phyloP scores from a whole-genome alignment of 2,888 invertebrate species.

The Drosophila mayaguana region DNA sequence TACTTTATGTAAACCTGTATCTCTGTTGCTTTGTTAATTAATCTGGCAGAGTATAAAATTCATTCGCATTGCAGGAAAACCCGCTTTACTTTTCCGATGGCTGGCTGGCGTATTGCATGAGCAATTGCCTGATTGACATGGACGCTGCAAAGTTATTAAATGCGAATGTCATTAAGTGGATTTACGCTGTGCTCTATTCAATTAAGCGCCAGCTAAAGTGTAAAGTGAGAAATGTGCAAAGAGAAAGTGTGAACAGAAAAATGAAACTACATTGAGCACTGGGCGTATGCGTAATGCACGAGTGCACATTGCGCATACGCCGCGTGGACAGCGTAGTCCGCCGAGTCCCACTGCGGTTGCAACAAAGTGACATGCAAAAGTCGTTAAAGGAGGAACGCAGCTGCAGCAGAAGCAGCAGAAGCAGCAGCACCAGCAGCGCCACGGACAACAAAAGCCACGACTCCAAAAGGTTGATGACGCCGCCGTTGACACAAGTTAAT shows the following conservation, averaged over 20 bases:
- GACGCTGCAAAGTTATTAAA: constrained; percentile 39
- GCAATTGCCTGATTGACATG: constrained; percentile 39
- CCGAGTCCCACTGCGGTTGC: constrained; percentile 42
- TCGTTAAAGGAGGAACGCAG: constrained; percentile 49
- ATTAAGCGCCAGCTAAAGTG: constrained; percentile 36
- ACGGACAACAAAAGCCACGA: constrained; percentile 55
- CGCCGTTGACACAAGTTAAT: constrained; percentile 64
- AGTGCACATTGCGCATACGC: constrained; percentile 60
- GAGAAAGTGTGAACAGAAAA: background rate
- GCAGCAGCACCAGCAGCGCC: constrained; percentile 28
- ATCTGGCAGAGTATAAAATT: background rate
- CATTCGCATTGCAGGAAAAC: background rate
- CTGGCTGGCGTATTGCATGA: constrained; percentile 30
- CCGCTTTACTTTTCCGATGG: background rate
- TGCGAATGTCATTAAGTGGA: constrained; percentile 44
- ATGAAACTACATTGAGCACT: constrained; percentile 15
- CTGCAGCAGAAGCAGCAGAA: constrained; percentile 11
- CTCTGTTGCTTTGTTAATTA: background rate
- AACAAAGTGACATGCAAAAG: constrained; percentile 61
- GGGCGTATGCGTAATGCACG: constrained; percentile 63
- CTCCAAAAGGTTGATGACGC: constrained; percentile 39
- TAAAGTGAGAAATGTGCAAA: background rate
- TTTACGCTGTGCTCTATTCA: constrained; percentile 42
- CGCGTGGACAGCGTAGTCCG: constrained; percentile 15
- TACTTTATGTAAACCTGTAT: background rate